phyloP scores from a whole-genome alignment of 2,888 invertebrate species.

The Eupithecia inturbata region DNA sequence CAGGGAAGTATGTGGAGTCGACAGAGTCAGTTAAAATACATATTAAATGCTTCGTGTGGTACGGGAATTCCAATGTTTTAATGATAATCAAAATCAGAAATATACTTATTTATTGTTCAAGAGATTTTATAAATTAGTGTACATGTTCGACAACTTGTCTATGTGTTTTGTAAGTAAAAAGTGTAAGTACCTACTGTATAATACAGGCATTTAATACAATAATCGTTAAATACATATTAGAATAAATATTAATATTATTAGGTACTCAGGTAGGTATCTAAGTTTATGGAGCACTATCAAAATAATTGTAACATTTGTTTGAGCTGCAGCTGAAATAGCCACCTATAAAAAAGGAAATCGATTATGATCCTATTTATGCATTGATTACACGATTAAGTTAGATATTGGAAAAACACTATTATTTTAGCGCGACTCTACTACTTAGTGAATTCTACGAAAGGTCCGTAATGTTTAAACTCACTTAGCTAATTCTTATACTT shows the following conservation, averaged over 20 bases:
- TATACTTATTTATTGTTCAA: neutral
- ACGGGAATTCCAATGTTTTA: neutral
- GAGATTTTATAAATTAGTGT: neutral
- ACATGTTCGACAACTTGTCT: neutral
- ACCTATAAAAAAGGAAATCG: neutral
- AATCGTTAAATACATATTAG: too few species aligned
- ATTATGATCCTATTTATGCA: too few species aligned
- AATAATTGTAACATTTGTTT: neutral
- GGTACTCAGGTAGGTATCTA: neutral
- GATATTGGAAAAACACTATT: too few species aligned
- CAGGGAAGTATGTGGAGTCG: conserved; percentile 51
- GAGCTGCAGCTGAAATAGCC: neutral
- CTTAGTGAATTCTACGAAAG: too few species aligned
- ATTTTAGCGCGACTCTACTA: too few species aligned
- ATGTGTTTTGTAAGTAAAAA: too few species aligned
- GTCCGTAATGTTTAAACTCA: neutral
- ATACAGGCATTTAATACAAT: too few species aligned
- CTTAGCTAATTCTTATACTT: neutral
- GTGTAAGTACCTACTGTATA: too few species aligned
- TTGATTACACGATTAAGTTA: too few species aligned
- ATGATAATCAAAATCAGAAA: neutral
- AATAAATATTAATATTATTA: too few species aligned
- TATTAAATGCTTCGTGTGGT: neutral
- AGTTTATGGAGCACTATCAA: neutral
- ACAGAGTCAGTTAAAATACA: neutral